Base-by-base conservation (phyloP, 2,888 invertebrate species). In the Phorcus lineatus region DNA sequence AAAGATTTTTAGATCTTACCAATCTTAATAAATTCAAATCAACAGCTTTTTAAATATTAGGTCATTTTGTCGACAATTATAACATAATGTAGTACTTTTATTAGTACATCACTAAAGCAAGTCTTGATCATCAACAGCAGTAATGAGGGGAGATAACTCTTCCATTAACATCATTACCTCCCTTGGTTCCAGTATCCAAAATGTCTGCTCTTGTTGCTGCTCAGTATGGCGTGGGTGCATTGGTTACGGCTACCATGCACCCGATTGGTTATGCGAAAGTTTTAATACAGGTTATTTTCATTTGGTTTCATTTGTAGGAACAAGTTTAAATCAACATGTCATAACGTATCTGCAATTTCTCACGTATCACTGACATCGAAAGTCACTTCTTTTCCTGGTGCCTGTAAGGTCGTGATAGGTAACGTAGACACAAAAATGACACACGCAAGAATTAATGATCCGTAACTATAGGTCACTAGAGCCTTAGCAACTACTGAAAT, bases 211-310 rank as follows among this genome's bases (percentile, higher is more conserved):
- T 85, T 54, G 57, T 81, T n/a, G 78, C 84, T 74, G 85, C 82
- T 16, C 85, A 86, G 81, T 86, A 87, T 74, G 84, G 85, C n/a
- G 81, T 82, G 47, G 86, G 87, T 57, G 88, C 87, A 36, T 81
- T 84, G 16, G 81, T 88, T 47, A 90, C 90, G 13, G 85, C 88
- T 36, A 55, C 86, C 22, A 84, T 90, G 80, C 90, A 90, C 70
- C 90, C 90, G 9, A 78, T 88, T 47, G 89, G 90, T 16, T 90
- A 90, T 84, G 88, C 90, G 2, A 90, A 90, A 87, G 88, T 89
- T n/a, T 80, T 90, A 17, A 89, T 90, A 75, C 90, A 90, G 86
- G 89, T 89, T 79, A 77, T 19, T n/a, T 24, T 28, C 2, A 13
- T 11, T 62, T 22, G 24, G 24, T 19, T 11, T 28, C 13, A 13